Base-by-base conservation (phyloP, 2,888 invertebrate genomes). In the Dorcus parallelipipedus region DNA sequence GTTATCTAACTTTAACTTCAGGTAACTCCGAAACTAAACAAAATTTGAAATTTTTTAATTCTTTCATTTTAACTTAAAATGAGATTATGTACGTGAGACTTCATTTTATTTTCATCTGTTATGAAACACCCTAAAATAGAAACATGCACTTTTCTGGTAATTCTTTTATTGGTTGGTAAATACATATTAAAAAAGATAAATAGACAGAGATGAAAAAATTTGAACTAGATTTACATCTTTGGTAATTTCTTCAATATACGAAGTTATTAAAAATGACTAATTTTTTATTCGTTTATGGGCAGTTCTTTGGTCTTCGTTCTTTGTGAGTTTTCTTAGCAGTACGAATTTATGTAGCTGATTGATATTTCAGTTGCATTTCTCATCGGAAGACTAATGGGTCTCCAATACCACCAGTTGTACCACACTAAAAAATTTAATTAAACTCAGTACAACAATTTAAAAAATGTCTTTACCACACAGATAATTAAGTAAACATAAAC, bases 361-460 rank as follows among this genome's bases (percentile, higher is more conserved):
- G 86, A 82, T 49, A 80, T 83, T 70, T 81, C 78, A 66, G 81
- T 87, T 70, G 85, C 81, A 72, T 78, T 84, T 71, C 83, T 80
- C 45, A 81, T 77, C 61, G 88, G 85, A 63, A 85, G 81, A 69
- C 88, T 85, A 23, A 83, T 77, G 26, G 90, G 89, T 71, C 88
- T 81, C 89, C 90, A 91, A 69, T 90, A 91, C 87, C 90, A 89
- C 90, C 90, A 91, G 74, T 90, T 91, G 74, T 90, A 91, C 85
- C 88, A 89, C 67, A 91, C 91, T 91, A 80, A 64, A 85, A 85
- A 66, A 67, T 17, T n/a, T 1, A 5, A 48, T 17, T 20, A n/a
- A 6, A 20, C 2, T 48, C 5, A n/a, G 5, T 20, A 23, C 0
- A 42, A 42, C 10, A 8, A 7, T 42, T 42, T 1, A 17, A 45